These are phyloP conservation scores for Ophioderma brevispina DNA, from an alignment of 35 echinoderm and acorn worm genomes.

Conservation along the genomic window DNA sequence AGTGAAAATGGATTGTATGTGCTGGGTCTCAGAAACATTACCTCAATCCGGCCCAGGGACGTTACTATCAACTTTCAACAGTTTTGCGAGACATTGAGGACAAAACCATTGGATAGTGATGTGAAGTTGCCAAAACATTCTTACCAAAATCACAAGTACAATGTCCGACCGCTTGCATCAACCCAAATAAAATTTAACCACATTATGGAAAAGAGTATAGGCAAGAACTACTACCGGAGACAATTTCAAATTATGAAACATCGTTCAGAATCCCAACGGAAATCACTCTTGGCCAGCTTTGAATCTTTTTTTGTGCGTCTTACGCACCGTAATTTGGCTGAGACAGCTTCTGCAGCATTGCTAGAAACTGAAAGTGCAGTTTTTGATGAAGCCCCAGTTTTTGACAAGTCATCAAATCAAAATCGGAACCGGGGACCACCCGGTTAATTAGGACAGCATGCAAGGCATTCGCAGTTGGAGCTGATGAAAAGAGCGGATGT, in stretches of 20 bases:
- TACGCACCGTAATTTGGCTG: constrained; percentile 53
- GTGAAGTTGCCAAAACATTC: not conserved
- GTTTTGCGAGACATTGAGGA: constrained; percentile 6
- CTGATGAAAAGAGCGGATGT: constrained; percentile 44
- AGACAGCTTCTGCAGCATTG: constrained; percentile 5
- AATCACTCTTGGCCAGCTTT: constrained; percentile 36
- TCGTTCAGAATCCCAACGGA: not conserved
- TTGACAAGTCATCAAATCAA: constrained; percentile 20
- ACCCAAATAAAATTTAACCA: constrained; percentile 2
- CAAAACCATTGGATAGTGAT: not conserved
- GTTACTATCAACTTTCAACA: not conserved
- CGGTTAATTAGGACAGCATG: constrained; percentile 44
- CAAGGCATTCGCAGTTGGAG: constrained; percentile 27
- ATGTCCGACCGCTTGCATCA: not conserved
- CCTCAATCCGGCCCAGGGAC: not conserved
- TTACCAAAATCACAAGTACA: not conserved
- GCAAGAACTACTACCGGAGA: not conserved
- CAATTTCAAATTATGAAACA: not conserved
- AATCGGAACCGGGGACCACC: constrained; percentile 30
- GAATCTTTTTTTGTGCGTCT: constrained; percentile 40
- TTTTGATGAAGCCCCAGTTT: not conserved
- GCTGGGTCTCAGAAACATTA: not conserved
- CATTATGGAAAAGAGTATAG: not conserved
- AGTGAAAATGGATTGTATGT: not conserved
- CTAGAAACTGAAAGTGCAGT: constrained; percentile 20